Evolutionary conservation across 2,797 vertebrate genomes (phyloP), one percentile per base, ranked within the genome.

Genomic region (Tiaroga cobitis): DNA sequence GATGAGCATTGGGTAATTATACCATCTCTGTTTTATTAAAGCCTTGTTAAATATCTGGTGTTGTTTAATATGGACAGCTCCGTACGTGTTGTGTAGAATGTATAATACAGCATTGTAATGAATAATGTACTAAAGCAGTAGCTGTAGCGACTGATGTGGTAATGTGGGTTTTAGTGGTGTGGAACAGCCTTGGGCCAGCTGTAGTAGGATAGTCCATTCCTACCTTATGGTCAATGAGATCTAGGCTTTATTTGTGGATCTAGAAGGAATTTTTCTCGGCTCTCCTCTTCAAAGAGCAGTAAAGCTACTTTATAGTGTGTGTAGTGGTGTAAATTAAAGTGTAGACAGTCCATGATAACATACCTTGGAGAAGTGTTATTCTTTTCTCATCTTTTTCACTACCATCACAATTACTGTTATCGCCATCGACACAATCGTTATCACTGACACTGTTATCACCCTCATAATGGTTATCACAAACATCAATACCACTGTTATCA

Each of bases 1-100:
- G 72, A 51, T 83, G 18, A 76, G 61, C n/a, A 54, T n/a, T 68
- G 34, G 18, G 19, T 26, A 67, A 83, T 76, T 83, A 39, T 76
- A 16, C 16, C 10, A 75, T 75, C 9, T 37, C 24, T 56, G 24
- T 68, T 54, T 49, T 46, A 46, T 54, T 37, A 9, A 37, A 65
- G 21, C 32, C 39, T 65, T 63, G 81, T 83, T 65, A 41, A 65
- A 82, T 19, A 46, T 74, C 81, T 63, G 56, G 26, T 76, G 75
- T 39, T 29, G 56, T 63, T 79, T 34, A 67, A 34, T 67, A 21
- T 80, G 19, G 41, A 49, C 41, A 67, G n/a, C 61, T 67, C 41
- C 8, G 29, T 80, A 24, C 1, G 10, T 80, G 59, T 65, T 61
- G 6, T 49, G 37, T 61, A 49, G 9, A n/a, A 65, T 65, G 21